These are phyloP conservation scores for Melanophora roralis DNA, from an alignment of 2,888 invertebrate species.

Conservation along the genomic window DNA sequence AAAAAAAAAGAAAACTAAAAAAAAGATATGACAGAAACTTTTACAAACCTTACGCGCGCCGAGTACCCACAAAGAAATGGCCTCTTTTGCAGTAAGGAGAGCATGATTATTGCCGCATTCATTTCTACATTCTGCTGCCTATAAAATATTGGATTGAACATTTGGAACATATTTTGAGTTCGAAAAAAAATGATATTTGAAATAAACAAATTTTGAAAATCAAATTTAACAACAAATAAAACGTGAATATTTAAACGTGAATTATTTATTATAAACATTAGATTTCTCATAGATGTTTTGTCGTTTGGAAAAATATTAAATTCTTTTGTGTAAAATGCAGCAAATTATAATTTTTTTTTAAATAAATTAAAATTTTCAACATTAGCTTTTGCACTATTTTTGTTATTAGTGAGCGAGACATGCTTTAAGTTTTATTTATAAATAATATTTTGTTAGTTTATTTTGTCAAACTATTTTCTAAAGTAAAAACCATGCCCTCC, in stretches of 20 bases:
- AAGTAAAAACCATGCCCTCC: slow-evolving; percentile 67
- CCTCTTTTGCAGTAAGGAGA: slow-evolving; percentile 95
- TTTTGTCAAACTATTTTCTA: slow-evolving; percentile 21
- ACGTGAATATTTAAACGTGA: not conserved
- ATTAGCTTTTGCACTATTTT: slow-evolving; percentile 15
- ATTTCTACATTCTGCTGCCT: slow-evolving; percentile 78
- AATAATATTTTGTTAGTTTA: slow-evolving; percentile 5
- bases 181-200: no score
- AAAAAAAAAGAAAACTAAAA: slow-evolving; percentile 22
- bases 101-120: slow-evolving; percentile 83
- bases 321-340: slow-evolving; percentile 45
- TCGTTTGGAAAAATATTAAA: not conserved
- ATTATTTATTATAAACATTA: not conserved
- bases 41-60: slow-evolving; percentile 91
- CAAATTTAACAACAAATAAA: slow-evolving; percentile 5
- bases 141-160: slow-evolving; percentile 70
- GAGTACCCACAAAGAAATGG: slow-evolving; percentile 95
- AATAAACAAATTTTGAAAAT: slow-evolving; percentile 45
- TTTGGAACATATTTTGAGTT: slow-evolving; percentile 46
- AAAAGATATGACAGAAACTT: slow-evolving; percentile 39
- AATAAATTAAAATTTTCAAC: slow-evolving; percentile 14
- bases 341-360: slow-evolving; percentile 44
- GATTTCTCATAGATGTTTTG: not conserved
- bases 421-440: slow-evolving; percentile 16
- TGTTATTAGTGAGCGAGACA: slow-evolving; percentile 10